Conservation (phyloP, 2,797 vertebrate species). For the Diplodus puntazzo region DNA sequence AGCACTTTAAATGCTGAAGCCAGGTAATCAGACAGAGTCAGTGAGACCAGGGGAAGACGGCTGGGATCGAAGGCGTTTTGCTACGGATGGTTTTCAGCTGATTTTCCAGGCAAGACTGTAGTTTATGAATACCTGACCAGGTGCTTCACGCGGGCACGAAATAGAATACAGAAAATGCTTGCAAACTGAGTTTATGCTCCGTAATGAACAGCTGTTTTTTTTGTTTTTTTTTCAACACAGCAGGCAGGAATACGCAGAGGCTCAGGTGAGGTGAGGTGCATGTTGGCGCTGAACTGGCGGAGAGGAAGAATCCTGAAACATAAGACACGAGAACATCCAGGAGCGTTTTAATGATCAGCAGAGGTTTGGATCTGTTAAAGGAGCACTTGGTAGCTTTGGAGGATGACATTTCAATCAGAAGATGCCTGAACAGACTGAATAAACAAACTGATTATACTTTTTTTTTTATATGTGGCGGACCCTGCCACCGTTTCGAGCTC, state of each 20-base stretch:
- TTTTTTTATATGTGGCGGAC: no score
- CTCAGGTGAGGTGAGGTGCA: not conserved
- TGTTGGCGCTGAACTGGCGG: not conserved
- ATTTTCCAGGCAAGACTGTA: constrained; percentile 38
- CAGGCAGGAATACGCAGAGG: not conserved
- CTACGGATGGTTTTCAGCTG: constrained; percentile 42
- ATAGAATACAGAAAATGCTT: constrained; percentile 11
- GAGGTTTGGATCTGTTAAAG: not conserved
- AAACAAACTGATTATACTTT: no score
- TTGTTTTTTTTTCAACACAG: constrained; percentile 16
- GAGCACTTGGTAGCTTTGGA: no score
- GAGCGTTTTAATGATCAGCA: not conserved
- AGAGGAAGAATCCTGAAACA: constrained; percentile 13
- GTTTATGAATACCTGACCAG: constrained; percentile 38
- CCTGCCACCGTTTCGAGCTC: no score
- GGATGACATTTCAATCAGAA: no score
- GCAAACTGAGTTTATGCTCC: constrained; percentile 32
- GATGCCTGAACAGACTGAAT: no score
- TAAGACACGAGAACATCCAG: not conserved
- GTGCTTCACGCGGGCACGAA: constrained; percentile 21
- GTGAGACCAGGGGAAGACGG: constrained; percentile 47
- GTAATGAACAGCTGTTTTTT: constrained; percentile 6
- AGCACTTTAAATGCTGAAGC: constrained; percentile 76
- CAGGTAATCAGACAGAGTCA: constrained; percentile 72
- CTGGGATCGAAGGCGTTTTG: constrained; percentile 51